These are phyloP conservation scores for Malacoraja senta DNA, from an alignment of 2,797 vertebrate genomes.

Conservation along the genomic window DNA sequence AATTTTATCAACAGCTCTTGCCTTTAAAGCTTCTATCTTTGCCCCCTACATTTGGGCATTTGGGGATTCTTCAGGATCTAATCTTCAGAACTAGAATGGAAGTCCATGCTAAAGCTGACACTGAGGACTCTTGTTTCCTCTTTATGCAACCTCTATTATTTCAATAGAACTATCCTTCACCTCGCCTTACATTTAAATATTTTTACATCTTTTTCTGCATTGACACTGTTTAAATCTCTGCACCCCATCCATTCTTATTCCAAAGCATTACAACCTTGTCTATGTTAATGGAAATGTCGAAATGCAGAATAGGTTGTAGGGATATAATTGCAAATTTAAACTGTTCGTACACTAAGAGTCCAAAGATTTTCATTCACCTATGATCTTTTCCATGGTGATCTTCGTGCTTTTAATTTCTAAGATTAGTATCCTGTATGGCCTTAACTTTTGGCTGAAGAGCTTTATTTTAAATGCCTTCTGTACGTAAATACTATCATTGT, in stretches of 20 bases:
- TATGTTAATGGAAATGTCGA: too few species aligned
- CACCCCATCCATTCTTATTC: not conserved
- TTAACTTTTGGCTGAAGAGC: too few species aligned
- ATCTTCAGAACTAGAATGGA: not conserved
- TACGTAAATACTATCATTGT: not conserved
- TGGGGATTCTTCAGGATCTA: not conserved
- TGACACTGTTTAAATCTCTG: not conserved
- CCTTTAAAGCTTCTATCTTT: not conserved
- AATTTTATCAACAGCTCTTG: not conserved
- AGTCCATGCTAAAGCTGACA: not conserved
- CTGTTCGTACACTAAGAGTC: too few species aligned
- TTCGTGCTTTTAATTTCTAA: not conserved
- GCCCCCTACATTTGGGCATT: not conserved
- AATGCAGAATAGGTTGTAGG: too few species aligned
- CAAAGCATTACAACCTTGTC: not conserved
- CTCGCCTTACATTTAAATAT: too few species aligned
- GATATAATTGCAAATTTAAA: too few species aligned
- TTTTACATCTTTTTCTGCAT: too few species aligned
- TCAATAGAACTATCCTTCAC: not conserved
- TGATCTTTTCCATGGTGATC: not conserved
- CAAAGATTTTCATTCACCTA: not conserved
- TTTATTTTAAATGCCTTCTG: too few species aligned
- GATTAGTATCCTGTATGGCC: not conserved
- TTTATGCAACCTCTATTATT: not conserved
- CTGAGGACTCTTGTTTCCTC: not conserved